These are phyloP conservation scores for Rhadina sibilatrix DNA, from an alignment of 2,113 vertebrate genomes.

Conservation along the genomic window DNA sequence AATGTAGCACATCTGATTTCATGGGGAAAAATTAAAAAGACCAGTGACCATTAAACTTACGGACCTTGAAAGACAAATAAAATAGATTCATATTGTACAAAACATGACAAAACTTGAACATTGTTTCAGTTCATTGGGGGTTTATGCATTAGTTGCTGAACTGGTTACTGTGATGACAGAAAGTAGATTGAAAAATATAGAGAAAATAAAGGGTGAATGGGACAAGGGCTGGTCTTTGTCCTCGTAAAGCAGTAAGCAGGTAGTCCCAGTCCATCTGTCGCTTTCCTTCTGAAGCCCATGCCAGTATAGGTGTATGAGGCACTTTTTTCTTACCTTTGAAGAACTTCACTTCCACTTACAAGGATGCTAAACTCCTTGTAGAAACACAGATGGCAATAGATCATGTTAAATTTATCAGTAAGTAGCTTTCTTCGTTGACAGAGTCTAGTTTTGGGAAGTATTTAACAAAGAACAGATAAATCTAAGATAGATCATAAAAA, in stretches of 20 bases:
- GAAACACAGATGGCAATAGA: not conserved
- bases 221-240: not conserved
- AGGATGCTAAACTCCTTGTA: not conserved
- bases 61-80: slow-evolving; percentile 25
- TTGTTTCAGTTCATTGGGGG: not conserved
- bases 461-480: not conserved
- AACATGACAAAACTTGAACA: not conserved
- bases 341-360: not conserved
- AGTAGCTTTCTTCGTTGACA: not conserved
- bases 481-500: not conserved
- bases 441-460: not conserved
- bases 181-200: not conserved
- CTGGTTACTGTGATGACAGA: not conserved
- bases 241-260: not conserved
- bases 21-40: not conserved
- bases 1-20: not conserved
- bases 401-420: not conserved
- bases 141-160: slow-evolving; percentile 1
- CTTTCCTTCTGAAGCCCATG: not conserved
- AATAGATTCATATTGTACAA: not conserved
- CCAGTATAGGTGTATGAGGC: not conserved
- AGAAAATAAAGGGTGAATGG: not conserved
- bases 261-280: not conserved
- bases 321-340: not conserved
- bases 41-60: not conserved